A percentile compares a stretch with the other conserved stretches of the same genome.
Conservation (phyloP, 2,797 vertebrate genomes). For the Parambassis ranga region DNA sequence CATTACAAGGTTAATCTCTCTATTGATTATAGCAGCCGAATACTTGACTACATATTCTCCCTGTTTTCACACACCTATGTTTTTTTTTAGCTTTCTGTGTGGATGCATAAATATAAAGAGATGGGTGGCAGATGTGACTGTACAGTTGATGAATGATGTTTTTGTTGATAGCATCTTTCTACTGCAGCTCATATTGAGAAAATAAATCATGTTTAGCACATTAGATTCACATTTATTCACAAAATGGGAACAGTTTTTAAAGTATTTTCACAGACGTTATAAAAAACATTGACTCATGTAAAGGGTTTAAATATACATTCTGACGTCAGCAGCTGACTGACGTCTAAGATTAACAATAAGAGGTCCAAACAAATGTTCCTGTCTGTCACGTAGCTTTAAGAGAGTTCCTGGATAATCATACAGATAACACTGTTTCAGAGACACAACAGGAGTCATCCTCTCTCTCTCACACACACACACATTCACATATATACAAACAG, state of each 20-base stretch:
- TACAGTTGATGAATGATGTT: constrained; percentile 54
- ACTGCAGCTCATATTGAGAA: constrained; percentile 44
- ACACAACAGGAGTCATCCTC: not conserved
- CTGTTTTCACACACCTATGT: constrained; percentile 1
- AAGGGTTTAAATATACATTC: constrained; percentile 73
- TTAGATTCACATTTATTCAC: constrained; percentile 75
- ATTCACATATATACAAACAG: constrained; percentile 32
- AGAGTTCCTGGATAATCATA: constrained; percentile 6
- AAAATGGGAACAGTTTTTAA: constrained; percentile 38
- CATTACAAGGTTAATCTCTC: constrained; percentile 68
- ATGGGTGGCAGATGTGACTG: not conserved
- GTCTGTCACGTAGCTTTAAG: constrained; percentile 6
- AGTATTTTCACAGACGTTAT: constrained; percentile 50
- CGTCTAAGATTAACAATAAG: constrained; percentile 12
- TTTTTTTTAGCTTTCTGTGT: constrained; percentile 4
- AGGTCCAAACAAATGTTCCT: constrained; percentile 6
- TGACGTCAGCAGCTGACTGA: constrained; percentile 14
- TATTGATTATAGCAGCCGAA: constrained; percentile 65
- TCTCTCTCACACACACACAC: constrained; percentile 7
- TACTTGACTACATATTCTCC: constrained; percentile 40
- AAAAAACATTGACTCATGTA: constrained; percentile 58
- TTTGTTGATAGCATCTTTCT: constrained; percentile 58
- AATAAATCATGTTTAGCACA: constrained; percentile 59
- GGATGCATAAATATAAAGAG: not conserved
- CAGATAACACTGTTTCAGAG: constrained; percentile 51